phyloP scores from a whole-genome alignment of 2,797 vertebrate species.

The Pseudochirops corinnae region DNA sequence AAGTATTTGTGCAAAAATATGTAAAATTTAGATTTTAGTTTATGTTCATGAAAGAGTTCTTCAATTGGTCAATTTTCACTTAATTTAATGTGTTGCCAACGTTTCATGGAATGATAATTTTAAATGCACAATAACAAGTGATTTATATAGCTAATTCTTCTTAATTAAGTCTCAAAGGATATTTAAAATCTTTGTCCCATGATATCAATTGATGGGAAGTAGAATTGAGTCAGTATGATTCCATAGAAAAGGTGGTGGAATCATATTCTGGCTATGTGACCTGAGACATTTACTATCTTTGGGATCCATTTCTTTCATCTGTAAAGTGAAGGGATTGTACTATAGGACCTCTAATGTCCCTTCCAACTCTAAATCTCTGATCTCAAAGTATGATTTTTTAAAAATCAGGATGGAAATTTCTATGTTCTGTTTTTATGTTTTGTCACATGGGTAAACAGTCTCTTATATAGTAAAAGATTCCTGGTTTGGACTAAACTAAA shows the following conservation, averaged over 20 bases:
- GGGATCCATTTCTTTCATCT: neutral
- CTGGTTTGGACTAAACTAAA: neutral
- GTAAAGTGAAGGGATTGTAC: neutral
- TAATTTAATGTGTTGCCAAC: neutral
- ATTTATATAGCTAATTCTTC: neutral
- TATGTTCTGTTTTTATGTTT: neutral
- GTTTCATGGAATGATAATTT: neutral
- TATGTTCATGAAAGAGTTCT: neutral
- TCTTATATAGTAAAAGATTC: neutral
- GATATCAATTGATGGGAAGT: neutral
- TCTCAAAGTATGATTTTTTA: neutral
- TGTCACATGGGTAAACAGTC: neutral
- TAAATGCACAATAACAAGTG: neutral
- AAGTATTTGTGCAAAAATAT: neutral
- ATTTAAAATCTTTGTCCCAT: neutral
- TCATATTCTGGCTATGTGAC: neutral
- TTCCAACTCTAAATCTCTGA: neutral
- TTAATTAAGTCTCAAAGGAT: neutral
- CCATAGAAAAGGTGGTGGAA: neutral
- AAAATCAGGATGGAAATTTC: neutral
- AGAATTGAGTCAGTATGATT: neutral
- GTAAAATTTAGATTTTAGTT: neutral
- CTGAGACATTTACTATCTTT: neutral
- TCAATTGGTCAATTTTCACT: neutral
- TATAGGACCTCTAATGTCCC: neutral